These are phyloP conservation scores for Trematocara macrostoma DNA, from an alignment of 2,113 vertebrate species.

Conservation along the genomic window DNA sequence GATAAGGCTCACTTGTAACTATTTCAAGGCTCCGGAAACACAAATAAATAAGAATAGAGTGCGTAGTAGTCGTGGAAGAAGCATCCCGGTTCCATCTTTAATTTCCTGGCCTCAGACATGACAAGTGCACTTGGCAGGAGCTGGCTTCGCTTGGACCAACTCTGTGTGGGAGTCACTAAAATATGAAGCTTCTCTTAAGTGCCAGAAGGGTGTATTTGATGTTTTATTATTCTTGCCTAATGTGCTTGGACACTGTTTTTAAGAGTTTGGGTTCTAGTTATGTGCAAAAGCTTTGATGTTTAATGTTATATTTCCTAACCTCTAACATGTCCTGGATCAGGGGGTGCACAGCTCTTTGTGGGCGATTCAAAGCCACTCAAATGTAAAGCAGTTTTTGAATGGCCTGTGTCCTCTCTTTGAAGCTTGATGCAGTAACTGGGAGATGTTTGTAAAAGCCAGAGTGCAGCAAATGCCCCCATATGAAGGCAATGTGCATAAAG, in stretches of 20 bases:
- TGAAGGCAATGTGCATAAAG: neutral
- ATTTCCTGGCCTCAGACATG: neutral
- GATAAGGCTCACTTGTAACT: neutral
- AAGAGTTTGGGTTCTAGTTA: neutral
- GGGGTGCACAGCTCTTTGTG: neutral
- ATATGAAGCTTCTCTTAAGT: neutral
- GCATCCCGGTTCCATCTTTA: neutral
- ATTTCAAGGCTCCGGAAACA: neutral
- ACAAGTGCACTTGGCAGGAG: conserved; percentile 20
- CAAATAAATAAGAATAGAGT: neutral
- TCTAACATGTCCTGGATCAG: neutral
- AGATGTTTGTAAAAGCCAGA: neutral
- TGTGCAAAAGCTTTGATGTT: neutral
- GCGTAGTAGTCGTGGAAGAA: neutral
- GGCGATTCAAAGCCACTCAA: neutral
- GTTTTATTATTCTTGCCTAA: conserved; percentile 17
- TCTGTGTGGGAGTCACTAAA: neutral
- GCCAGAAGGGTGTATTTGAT: conserved; percentile 31
- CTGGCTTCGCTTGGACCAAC: neutral
- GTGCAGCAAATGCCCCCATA: neutral
- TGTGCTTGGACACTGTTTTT: neutral
- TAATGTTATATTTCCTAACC: neutral
- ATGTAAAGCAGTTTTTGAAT: neutral
- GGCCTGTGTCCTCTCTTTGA: neutral
- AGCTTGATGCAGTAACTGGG: neutral